Conservation (phyloP, 2,888 invertebrate genomes). For the Cinara cedri region DNA sequence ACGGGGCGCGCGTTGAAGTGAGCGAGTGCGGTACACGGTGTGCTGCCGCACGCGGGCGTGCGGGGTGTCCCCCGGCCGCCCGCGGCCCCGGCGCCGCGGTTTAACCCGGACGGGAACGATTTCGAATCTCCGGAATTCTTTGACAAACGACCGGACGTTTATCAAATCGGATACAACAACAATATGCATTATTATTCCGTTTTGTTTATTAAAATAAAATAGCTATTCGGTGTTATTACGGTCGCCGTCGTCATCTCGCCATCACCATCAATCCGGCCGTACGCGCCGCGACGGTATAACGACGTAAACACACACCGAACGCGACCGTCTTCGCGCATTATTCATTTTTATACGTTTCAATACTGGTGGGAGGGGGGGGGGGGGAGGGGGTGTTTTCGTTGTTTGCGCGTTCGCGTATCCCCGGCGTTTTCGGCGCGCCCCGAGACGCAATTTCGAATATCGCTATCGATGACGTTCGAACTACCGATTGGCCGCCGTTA, state of each 20-base stretch:
- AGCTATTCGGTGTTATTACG: constrained; percentile 42
- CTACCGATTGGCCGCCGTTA: too few relatives aligned
- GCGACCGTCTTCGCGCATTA: constrained; percentile 35
- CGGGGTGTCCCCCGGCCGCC: too few relatives aligned
- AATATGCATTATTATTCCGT: too few relatives aligned
- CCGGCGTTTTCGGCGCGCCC: too few relatives aligned
- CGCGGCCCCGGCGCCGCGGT: neutral
- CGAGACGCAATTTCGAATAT: neutral
- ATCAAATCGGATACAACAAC: constrained; percentile 54
- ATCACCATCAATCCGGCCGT: constrained; percentile 15
- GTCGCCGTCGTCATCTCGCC: neutral
- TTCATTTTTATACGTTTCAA: constrained; percentile 55
- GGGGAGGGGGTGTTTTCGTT: too few relatives aligned
- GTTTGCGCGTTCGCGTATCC: neutral
- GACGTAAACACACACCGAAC: neutral
- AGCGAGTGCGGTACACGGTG: neutral
- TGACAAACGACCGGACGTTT: constrained; percentile 54
- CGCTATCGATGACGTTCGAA: neutral
- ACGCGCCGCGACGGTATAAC: neutral
- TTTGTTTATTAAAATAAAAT: constrained; percentile 56
- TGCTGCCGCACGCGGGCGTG: too few relatives aligned
- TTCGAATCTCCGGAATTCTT: constrained; percentile 36
- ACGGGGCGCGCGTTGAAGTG: neutral
- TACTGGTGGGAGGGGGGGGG: too few relatives aligned
- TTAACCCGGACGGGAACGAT: constrained; percentile 36